Base-by-base conservation (phyloP, 2,797 vertebrate species). In the Neosilurus mollespiculum region DNA sequence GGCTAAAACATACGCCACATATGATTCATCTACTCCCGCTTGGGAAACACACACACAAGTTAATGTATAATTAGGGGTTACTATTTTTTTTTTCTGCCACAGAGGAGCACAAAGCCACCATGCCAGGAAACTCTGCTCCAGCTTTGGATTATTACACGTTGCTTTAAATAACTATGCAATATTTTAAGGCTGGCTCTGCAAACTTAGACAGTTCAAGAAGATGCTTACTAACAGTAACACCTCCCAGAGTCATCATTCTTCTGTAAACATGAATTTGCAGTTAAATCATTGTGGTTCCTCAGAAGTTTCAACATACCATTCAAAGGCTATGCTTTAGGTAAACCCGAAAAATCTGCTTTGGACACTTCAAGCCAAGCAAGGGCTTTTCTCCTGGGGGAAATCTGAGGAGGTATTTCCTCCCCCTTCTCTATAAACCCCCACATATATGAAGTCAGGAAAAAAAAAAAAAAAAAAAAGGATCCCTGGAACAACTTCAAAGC, bases 41-140 rank as follows among this genome's bases (percentile, higher is more conserved):
- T 89, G 90, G 90, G 92, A 92, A 43, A n/a, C n/a, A 89, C 83
- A 82, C 65, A 65, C 82, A 89, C 72, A 71, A 71, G 75, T 89
- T 82, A 92, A 91, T 89, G 56, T 94, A 88, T 94, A 93, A 94
- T 94, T 94, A 93, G 86, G 87, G 26, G 90, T 91, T 94, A 83
- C 93, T 94, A 93, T 94, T 95, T 94, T 93, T 94, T 94, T 94
- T 95, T 94, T 92, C 87, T 92, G 83, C 84, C 89, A 86, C 82
- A 83, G 86, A 93, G 88, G 87, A 80, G 89, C 88, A 86, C 78
- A 76, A 86, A 81, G 75, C 82, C 89, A 89, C 62, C 88, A 88
- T 84, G 90, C 91, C 91, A 93, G 92, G 92, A 93, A 93, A 93
- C 85, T 92, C 85, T 90, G 90, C 88, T 75, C 86, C 81, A 72